A percentile compares a stretch with the other conserved stretches of the same genome.
phyloP scores from a whole-genome alignment of 2,888 invertebrate genomes.

The Campoletis raptor region DNA sequence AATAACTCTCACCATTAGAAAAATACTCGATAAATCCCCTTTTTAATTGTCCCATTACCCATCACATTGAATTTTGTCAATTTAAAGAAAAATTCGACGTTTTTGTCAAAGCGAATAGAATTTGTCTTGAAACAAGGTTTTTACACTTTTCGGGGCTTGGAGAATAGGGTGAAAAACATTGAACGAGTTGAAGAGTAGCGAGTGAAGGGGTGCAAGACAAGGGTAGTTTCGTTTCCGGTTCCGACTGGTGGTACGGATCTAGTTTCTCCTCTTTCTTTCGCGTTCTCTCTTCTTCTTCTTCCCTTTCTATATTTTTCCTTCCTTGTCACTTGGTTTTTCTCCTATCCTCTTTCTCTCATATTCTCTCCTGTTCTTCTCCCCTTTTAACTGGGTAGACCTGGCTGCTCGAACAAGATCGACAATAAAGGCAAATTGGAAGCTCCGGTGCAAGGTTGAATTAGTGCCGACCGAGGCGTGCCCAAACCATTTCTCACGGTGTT shows the following conservation, averaged over 20 bases:
- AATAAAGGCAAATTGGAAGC: conserved; percentile 71
- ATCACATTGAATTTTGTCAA: not conserved
- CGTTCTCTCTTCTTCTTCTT: conserved; percentile 1
- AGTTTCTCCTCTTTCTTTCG: conserved; percentile 36
- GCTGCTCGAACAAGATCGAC: conserved; percentile 64
- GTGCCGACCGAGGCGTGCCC: conserved; percentile 62
- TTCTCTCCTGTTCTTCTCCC: conserved; percentile 14
- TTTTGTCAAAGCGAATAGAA: not conserved
- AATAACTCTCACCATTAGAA: not conserved
- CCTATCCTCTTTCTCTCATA: not conserved
- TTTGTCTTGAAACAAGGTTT: conserved; percentile 14
- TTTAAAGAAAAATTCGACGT: not conserved
- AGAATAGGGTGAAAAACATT: conserved; percentile 40
- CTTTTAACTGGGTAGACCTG: conserved; percentile 24
- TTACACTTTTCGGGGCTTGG: not conserved
- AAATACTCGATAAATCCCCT: not conserved
- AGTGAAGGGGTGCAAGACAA: conserved; percentile 47
- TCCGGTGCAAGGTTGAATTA: conserved; percentile 67
- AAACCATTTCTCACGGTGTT: conserved; percentile 57
- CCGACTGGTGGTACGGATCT: conserved; percentile 34
- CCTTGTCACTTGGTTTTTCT: conserved; percentile 27
- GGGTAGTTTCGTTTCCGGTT: conserved; percentile 63
- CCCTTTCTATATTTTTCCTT: conserved; percentile 9
- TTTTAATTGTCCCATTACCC: too few species aligned
- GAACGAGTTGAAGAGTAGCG: conserved; percentile 61